These are phyloP conservation scores for Tachycineta bicolor DNA, from an alignment of 2,113 vertebrate genomes.

Conservation along the genomic window DNA sequence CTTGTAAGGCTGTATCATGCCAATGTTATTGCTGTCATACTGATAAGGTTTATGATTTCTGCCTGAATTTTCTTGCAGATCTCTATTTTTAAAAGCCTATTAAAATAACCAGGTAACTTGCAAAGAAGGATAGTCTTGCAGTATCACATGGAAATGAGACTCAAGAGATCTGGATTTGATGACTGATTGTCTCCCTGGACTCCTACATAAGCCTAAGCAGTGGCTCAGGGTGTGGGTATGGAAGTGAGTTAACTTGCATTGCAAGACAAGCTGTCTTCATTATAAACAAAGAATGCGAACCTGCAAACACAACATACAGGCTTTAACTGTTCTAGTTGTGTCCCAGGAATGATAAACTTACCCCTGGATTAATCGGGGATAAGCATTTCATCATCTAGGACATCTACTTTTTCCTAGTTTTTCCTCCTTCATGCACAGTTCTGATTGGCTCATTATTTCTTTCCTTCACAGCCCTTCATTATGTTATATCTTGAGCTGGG, in stretches of 20 bases:
- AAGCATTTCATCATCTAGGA: not conserved
- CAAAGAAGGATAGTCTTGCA: not conserved
- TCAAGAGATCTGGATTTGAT: not conserved
- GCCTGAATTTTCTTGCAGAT: not conserved
- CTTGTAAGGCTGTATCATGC: not conserved
- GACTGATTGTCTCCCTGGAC: not conserved
- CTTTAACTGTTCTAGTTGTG: not conserved
- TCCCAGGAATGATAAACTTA: not conserved
- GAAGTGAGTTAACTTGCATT: not conserved
- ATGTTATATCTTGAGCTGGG: not conserved
- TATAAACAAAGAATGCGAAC: not conserved
- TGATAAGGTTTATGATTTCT: not conserved
- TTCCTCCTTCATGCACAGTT: not conserved
- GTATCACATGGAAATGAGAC: not conserved
- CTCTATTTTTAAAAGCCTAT: not conserved
- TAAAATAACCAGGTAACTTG: not conserved
- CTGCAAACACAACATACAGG: not conserved
- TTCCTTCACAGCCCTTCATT: not conserved
- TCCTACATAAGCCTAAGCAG: not conserved
- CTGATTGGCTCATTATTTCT: not conserved
- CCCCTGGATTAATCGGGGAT: not conserved
- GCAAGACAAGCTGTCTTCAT: not conserved
- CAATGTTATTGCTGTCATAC: not conserved
- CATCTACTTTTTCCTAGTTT: not conserved
- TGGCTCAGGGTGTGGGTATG: not conserved